These are phyloP conservation scores for Eulemur rubriventer DNA, from an alignment of 2,797 vertebrate genomes.

Conservation along the genomic window DNA sequence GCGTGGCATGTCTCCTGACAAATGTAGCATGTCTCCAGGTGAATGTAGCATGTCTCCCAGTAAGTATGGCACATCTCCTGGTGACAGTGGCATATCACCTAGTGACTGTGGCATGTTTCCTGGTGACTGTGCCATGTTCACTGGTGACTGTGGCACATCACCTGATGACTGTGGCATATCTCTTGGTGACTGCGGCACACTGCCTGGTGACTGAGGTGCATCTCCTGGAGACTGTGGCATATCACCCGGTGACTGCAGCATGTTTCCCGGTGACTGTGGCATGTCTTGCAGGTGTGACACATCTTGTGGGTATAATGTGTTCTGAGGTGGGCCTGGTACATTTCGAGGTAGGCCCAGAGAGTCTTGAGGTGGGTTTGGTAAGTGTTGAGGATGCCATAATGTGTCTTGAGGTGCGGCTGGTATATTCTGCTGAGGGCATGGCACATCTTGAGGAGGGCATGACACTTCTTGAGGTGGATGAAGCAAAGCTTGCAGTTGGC, in stretches of 20 bases:
- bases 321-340: constrained; percentile 39
- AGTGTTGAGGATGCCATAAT: background rate
- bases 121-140: background rate
- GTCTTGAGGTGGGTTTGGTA: constrained; percentile 1
- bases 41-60: background rate
- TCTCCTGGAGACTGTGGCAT: background rate
- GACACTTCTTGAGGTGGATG: constrained; percentile 36
- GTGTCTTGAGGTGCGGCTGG: constrained; percentile 18
- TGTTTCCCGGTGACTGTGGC: background rate
- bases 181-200: background rate
- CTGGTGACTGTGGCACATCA: background rate
- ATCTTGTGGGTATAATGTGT: background rate
- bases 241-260: background rate
- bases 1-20: background rate
- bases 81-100: background rate
- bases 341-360: constrained; percentile 46
- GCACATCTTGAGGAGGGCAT: background rate
- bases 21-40: rapidly evolving
- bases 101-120: background rate
- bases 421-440: background rate
- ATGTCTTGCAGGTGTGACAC: background rate
- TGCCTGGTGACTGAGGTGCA: rapidly evolving
- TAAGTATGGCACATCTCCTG: background rate
- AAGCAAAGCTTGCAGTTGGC: constrained; percentile 34
- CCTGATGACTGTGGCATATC: background rate